Percentiles rank a stretch among this genome's conserved stretches.
Conservation (phyloP, 2,888 invertebrate species). For the Sialis fuliginosa region DNA sequence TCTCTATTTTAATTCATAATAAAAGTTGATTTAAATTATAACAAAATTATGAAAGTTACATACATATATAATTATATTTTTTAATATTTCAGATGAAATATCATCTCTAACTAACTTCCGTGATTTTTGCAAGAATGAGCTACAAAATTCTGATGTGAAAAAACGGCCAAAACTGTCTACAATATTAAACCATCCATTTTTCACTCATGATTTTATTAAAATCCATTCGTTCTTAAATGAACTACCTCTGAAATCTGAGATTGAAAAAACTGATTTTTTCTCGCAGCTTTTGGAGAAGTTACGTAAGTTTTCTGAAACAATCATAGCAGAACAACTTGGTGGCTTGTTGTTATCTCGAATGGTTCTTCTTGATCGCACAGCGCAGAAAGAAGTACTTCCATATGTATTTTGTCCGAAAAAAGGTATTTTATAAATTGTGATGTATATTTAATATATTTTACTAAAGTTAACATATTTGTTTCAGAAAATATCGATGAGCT, state of each 20-base stretch:
- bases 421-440: constrained; percentile 28
- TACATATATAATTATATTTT: constrained; percentile 7
- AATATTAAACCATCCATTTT: constrained; percentile 55
- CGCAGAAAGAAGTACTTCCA: constrained; percentile 54
- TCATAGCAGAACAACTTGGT: constrained; percentile 67
- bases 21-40: too few relatives aligned
- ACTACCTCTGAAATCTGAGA: constrained; percentile 58
- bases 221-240: constrained; percentile 71
- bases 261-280: constrained; percentile 66
- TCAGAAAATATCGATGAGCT: constrained; percentile 22
- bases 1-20: too few relatives aligned
- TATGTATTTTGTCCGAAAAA: constrained; percentile 49
- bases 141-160: constrained; percentile 45
- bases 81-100: constrained; percentile 38
- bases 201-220: constrained; percentile 68
- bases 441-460: neutral
- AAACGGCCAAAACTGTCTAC: constrained; percentile 48
- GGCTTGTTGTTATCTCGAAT: constrained; percentile 64
- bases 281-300: constrained; percentile 47
- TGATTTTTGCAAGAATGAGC: constrained; percentile 45
- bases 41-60: constrained; percentile 8
- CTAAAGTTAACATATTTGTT: constrained; percentile 5
- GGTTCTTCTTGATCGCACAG: constrained; percentile 67
- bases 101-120: constrained; percentile 51
- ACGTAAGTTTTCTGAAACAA: constrained; percentile 54